Base-by-base conservation (phyloP, 1,140 invertebrate genomes). In the Pseudomyrmex cubaensis region DNA sequence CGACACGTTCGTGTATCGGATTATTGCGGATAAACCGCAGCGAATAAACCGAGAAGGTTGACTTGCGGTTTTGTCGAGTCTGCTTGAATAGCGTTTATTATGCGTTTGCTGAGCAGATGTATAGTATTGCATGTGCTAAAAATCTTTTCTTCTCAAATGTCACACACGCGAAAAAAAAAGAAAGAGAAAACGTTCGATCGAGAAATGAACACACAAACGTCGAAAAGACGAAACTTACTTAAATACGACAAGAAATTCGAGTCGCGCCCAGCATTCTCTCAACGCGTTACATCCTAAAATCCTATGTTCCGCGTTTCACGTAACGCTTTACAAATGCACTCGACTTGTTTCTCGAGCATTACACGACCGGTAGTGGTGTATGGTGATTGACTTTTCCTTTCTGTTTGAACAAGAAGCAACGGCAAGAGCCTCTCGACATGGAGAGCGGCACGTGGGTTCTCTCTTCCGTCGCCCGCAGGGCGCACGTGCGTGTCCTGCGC, bases 401-500 rank as follows among this genome's bases (percentile, higher is more conserved):
- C 76, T 20, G 54, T 59, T 72, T 46, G 59, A 80, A 80, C 17
- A 61, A 7, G 9, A 48, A 20, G 76, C 8, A 70, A 35, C 70
- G 72, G 76, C 8, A 70, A 80, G 72, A 80, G 44, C 7, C 54
- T 61, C 66, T 59, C 44, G 46, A 80, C 10, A 0, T 25, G 4
- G 35, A 35, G 5, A 69, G 10, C 13, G 52, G 64, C 54, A 80
- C 22, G 66, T 48, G 66, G 48, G 22, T 80, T 72, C 54, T 61
- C 5, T 35, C 35, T 35, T 69, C 64, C 13, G 54, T 35, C 22
- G 76, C 76, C 66, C 7, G 54, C 66, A 70, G 76, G 66, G 54
- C 76, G 76, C 76, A 80, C 76, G 76, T 80, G 76, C 76, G 76
- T 70, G 48, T 78, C 44, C 17, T 69, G 44, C 52, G 20, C 57